Conservation (phyloP, 2,797 vertebrate genomes). For the Scomberomorus guttatus region DNA sequence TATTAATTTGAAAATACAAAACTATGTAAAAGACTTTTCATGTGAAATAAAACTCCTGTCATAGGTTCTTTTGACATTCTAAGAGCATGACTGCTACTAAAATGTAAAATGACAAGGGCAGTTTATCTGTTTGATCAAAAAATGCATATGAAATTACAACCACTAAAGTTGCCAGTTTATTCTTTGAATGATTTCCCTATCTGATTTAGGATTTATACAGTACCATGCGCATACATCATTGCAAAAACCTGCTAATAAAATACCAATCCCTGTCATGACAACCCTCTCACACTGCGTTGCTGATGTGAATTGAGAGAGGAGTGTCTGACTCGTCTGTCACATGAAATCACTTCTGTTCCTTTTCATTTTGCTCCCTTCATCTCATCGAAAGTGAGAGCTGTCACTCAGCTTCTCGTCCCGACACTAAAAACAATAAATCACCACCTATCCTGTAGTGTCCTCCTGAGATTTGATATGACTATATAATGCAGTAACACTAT, state of each 20-base stretch:
- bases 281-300: neutral
- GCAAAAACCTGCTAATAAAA: conserved; percentile 26
- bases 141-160: neutral
- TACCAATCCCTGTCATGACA: conserved; percentile 24
- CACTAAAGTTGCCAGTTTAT: neutral
- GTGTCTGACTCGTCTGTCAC: conserved; percentile 59
- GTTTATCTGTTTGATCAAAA: neutral
- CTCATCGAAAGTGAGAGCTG: conserved; percentile 58
- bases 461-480: conserved; percentile 16
- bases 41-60: neutral
- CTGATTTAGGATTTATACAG: neutral
- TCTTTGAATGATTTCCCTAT: conserved; percentile 4
- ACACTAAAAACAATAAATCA: conserved; percentile 38
- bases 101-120: neutral
- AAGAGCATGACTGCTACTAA: neutral
- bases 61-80: neutral
- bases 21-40: neutral
- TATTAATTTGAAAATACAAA: neutral
- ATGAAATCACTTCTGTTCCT: conserved; percentile 54
- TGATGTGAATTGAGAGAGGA: conserved; percentile 40
- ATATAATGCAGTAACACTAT: conserved; percentile 7
- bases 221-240: neutral
- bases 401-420: conserved; percentile 44
- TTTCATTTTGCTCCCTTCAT: conserved; percentile 34
- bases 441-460: neutral